A percentile compares a stretch with the other conserved stretches of the same genome.
These are phyloP conservation scores for Puntigrus tetrazona DNA, from an alignment of 2,113 vertebrate species.

Conservation along the genomic window DNA sequence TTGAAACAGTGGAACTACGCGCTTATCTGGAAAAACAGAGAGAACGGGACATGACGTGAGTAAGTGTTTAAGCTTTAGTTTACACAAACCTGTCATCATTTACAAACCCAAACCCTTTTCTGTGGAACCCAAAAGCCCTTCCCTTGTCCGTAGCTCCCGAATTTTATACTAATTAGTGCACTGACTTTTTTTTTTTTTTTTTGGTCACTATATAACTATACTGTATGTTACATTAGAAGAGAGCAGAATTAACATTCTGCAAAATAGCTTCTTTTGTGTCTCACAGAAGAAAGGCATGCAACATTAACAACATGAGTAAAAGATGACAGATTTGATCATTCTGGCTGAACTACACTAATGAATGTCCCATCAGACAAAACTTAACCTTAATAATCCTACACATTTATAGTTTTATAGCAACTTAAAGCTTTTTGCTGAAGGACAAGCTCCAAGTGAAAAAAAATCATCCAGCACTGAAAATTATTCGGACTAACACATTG, in stretches of 20 bases:
- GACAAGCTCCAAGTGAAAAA: not conserved
- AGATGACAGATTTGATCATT: not conserved
- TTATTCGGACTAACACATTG: not conserved
- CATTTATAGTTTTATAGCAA: not conserved
- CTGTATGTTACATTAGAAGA: not conserved
- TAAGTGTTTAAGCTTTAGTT: not conserved
- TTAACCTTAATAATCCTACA: not conserved
- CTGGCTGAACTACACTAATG: not conserved
- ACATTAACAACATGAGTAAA: not conserved
- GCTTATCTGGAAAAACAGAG: constrained; percentile 82
- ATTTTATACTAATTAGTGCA: not conserved
- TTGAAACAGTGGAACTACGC: constrained; percentile 85
- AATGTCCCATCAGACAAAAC: not conserved
- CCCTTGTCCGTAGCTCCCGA: not conserved
- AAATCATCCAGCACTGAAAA: not conserved
- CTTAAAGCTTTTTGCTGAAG: not conserved
- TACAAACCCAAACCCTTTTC: not conserved
- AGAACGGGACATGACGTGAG: not conserved
- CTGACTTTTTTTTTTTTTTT: not conserved
- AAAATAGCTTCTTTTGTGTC: not conserved
- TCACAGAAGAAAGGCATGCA: not conserved
- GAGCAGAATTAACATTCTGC: not conserved
- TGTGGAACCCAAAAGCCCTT: not conserved
- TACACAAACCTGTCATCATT: not conserved
- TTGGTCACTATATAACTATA: not conserved